A percentile compares a stretch with the other conserved stretches of the same genome.
These are phyloP conservation scores for Cromileptes altivelis DNA, from an alignment of 2,113 vertebrate genomes.

Conservation along the genomic window DNA sequence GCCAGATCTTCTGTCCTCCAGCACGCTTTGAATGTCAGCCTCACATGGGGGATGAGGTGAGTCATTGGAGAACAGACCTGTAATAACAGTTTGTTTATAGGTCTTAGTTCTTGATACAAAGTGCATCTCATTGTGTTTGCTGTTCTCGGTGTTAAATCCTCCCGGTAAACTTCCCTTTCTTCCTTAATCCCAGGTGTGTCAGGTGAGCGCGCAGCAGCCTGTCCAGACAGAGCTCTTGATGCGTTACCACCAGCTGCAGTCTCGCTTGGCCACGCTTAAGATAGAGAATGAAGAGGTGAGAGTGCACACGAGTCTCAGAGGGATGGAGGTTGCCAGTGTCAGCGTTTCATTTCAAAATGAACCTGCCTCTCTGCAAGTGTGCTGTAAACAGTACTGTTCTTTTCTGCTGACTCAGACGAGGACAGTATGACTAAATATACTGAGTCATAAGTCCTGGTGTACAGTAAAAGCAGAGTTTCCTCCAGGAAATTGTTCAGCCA, in stretches of 20 bases:
- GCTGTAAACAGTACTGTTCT: not conserved
- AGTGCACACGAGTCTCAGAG: not conserved
- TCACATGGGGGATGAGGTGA: slow-evolving; percentile 98
- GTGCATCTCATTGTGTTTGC: not conserved
- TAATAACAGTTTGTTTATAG: not conserved
- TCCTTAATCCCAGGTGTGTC: slow-evolving; percentile 89
- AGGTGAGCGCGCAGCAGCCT: slow-evolving; percentile 97
- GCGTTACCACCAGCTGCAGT: slow-evolving; percentile 98
- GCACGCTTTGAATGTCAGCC: slow-evolving; percentile 98
- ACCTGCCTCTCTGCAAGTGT: not conserved
- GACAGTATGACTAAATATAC: not conserved
- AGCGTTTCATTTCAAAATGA: slow-evolving; percentile 12
- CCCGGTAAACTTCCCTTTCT: slow-evolving; percentile 10
- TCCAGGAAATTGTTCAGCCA: not conserved
- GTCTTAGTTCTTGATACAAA: not conserved
- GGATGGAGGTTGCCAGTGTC: slow-evolving; percentile 1
- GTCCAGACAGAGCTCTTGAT: slow-evolving; percentile 96
- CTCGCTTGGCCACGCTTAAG: slow-evolving; percentile 94
- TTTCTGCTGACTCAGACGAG: slow-evolving; percentile 5
- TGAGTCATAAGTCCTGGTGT: not conserved
- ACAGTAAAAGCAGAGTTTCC: not conserved
- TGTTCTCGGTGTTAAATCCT: slow-evolving; percentile 12
- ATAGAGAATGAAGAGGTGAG: slow-evolving; percentile 99
- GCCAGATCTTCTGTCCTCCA: slow-evolving; percentile 97
- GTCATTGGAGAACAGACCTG: not conserved